A percentile compares a stretch with the other conserved stretches of the same genome.
Conservation (phyloP, 2,888 invertebrate species). For the Cheilosia grossa region DNA sequence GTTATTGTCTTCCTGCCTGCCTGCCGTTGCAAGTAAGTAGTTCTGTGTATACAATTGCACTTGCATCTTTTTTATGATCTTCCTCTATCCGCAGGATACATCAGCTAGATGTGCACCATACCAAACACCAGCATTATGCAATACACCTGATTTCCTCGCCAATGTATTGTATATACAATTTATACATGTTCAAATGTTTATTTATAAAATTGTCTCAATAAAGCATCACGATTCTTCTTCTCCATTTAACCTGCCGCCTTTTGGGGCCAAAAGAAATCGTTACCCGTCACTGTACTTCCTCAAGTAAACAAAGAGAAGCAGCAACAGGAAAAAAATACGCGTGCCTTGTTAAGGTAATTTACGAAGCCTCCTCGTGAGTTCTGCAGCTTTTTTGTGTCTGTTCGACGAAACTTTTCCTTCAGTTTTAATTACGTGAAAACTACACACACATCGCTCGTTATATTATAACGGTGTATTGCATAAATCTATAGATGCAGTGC, state of each 20-base stretch:
- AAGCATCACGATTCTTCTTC: constrained; percentile 49
- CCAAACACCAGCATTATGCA: constrained; percentile 39
- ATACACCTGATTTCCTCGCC: constrained; percentile 53
- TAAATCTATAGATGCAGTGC: constrained; percentile 19
- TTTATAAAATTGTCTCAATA: constrained; percentile 47
- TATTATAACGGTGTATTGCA: constrained; percentile 47
- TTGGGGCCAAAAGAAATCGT: constrained; percentile 29
- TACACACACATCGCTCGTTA: constrained; percentile 40
- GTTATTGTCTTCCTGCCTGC: constrained; percentile 44
- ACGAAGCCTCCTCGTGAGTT: constrained; percentile 51
- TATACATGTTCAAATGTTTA: constrained; percentile 14
- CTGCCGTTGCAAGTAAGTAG: constrained; percentile 9
- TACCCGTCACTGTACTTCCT: constrained; percentile 56
- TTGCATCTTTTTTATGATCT: constrained; percentile 33
- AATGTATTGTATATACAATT: constrained; percentile 15
- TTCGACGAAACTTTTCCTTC: constrained; percentile 51
- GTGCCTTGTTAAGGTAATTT: constrained; percentile 44
- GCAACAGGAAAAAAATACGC: constrained; percentile 7
- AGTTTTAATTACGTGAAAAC: constrained; percentile 69
- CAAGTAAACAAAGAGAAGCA: constrained; percentile 33
- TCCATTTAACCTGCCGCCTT: constrained; percentile 29
- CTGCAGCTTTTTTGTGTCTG: not conserved
- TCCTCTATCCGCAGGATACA: constrained; percentile 2
- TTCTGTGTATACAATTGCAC: constrained; percentile 33
- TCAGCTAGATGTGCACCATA: not conserved